Evolutionary conservation across 2,797 vertebrate genomes (phyloP).

Genomic region (Loriculus beryllinus): DNA sequence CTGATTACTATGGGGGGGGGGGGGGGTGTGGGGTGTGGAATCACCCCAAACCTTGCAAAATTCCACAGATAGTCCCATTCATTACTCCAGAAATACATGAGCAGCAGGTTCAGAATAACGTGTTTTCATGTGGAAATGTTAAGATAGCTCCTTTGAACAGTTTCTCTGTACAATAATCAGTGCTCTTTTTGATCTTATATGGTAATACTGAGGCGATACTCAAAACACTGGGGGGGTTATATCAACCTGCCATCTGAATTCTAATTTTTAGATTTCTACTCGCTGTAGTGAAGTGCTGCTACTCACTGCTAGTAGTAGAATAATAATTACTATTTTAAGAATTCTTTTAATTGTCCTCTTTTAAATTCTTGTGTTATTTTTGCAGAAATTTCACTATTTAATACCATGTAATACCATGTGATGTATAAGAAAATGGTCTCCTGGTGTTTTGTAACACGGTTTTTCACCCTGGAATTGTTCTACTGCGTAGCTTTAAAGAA

Average conservation of each 20-base stretch:
- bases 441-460: not conserved
- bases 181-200: slow-evolving; percentile 19
- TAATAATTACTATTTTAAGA: not conserved
- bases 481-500: not conserved
- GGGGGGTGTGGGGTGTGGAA: not conserved
- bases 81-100: not conserved
- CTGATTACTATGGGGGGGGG: too few species aligned
- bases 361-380: not conserved
- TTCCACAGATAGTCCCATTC: not conserved
- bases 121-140: slow-evolving; percentile 15
- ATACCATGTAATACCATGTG: not conserved
- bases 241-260: not conserved
- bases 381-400: not conserved
- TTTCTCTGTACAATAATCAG: not conserved
- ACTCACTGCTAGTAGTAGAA: not conserved
- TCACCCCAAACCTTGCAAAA: not conserved
- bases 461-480: not conserved
- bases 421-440: not conserved
- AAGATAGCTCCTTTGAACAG: not conserved
- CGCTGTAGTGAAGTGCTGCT: not conserved
- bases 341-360: not conserved
- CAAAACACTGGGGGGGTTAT: not conserved
- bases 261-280: not conserved
- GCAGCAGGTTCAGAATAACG: not conserved
- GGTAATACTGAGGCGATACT: not conserved